Evolutionary conservation across 2,113 vertebrate species (phyloP), one percentile per base, ranked within the genome.

Genomic region (Bubo scandiacus): DNA sequence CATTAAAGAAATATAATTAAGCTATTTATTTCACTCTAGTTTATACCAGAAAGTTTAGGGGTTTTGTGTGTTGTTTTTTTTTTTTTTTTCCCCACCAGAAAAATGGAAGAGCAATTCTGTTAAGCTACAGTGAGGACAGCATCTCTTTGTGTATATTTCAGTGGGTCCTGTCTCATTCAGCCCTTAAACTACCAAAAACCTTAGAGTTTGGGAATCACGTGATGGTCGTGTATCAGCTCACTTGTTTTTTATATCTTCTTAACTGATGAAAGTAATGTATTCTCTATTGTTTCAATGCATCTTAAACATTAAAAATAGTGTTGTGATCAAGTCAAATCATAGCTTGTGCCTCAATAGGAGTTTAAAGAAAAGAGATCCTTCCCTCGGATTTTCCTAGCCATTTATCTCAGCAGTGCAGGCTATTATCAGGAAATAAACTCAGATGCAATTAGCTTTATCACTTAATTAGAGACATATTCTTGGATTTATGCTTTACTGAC

Each of bases 401-500:
- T 97, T 97, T 96, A 91, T 97, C 78, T 97, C 94, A 81, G 65
- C 91, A 54, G 85, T 94, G 80, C 95, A 70, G 47, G 34, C 66
- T 61, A 90, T 97, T 95, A 97, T 96, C 88, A 96, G 83, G 96
- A 92, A 93, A 94, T 65, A 97, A 97, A 97, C 83, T 96, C 47
- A 94, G 95, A 96, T 95, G 43, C 81, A 89, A 97, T 97, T 97
- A 98, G 73, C 86, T 88, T 74, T 85, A 86, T 81, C 94, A 67
- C 79, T 93, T 87, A 94, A 96, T 97, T 96, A 97, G 73, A 94
- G 86, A 78, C 65, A 81, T 75, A 86, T 91, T 96, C 81, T 82
- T 92, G 52, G 81, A 96, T 97, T 96, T 92, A 89, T 95, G 74
- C 42, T 84, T 93, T 93, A 58, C 43, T 94, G 85, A 71, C 77